phyloP scores from a whole-genome alignment of 2,113 vertebrate genomes.

The Ovis aries region ARS-UI_Ramb_v3.0 NC_056056.1:66742501-66743000 shows the following conservation, averaged over 20 bases:
- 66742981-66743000: not conserved
- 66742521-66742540: not conserved
- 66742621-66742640: not conserved
- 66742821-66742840: not conserved
- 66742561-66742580: not conserved
- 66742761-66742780: not conserved
- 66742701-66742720: not conserved
- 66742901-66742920: not conserved
- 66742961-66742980: not conserved
- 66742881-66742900: not conserved
- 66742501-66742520: not conserved
- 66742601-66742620: not conserved
- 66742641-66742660: not conserved
- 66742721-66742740: not conserved
- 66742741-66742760: not conserved
- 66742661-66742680: not conserved
- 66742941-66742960: not conserved
- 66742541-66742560: not conserved
- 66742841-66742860: not conserved
- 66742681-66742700: not conserved
- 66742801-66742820: not conserved
- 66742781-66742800: not conserved
- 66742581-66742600: not conserved
- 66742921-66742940: not conserved
- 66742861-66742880: not conserved